These are phyloP conservation scores for Pseudorhiza aurosa DNA, from an alignment of 30 jellyfish, hydroid and myxozoan genomes.

Conservation along the genomic window DNA sequence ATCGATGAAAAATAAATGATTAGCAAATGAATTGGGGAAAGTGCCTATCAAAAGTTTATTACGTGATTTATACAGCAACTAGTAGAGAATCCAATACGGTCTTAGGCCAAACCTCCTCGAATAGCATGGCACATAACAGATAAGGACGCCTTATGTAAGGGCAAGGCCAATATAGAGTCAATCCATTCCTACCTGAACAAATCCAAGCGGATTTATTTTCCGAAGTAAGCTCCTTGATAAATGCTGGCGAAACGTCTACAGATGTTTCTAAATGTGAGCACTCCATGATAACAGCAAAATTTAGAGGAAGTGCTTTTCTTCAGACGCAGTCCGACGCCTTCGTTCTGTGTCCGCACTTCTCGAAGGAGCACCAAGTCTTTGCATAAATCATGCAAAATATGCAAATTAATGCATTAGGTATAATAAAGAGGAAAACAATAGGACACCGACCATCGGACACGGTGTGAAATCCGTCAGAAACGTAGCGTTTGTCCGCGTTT, in stretches of 20 bases:
- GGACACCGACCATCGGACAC: too few relatives aligned
- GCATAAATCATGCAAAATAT: slow-evolving; percentile 7
- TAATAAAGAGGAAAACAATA: too few relatives aligned
- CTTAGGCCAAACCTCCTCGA: neutral
- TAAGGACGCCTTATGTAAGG: neutral
- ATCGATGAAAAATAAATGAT: too few relatives aligned
- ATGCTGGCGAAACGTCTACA: slow-evolving; percentile 90
- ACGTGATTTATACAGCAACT: too few relatives aligned
- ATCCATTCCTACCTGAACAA: slow-evolving; percentile 70
- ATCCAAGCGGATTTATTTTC: slow-evolving; percentile 80
- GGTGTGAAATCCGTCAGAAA: too few relatives aligned
- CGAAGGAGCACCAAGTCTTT: slow-evolving; percentile 19
- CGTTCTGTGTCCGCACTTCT: slow-evolving; percentile 9
- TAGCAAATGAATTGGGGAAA: too few relatives aligned
- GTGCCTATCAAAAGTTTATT: too few relatives aligned
- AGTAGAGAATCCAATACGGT: too few relatives aligned
- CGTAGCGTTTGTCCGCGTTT: too few relatives aligned
- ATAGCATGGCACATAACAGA: slow-evolving; percentile 10
- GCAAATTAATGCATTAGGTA: too few relatives aligned
- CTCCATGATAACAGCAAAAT: slow-evolving; percentile 58
- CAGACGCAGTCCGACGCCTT: neutral
- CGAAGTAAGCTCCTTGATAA: slow-evolving; percentile 65
- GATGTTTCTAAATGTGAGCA: slow-evolving; percentile 82
- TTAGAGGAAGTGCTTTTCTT: neutral
- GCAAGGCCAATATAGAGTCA: too few relatives aligned